phyloP scores from a whole-genome alignment of 1,140 invertebrate species.

The Drosophila chauvacae region DNA sequence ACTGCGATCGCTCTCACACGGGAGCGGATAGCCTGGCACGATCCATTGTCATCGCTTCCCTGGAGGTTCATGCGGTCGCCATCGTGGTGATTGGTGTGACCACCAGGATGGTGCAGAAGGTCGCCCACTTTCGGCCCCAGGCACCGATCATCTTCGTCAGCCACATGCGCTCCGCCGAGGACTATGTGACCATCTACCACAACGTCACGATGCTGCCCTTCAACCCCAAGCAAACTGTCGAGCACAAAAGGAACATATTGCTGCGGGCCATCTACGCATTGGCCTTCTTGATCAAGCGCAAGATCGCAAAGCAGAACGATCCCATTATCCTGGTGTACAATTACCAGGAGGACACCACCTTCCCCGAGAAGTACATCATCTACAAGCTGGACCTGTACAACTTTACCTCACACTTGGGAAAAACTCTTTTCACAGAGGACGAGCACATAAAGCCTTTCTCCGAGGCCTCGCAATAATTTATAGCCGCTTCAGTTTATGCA shows the following conservation, averaged over 20 bases:
- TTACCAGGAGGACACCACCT: constrained; percentile 34
- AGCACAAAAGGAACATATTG: constrained; percentile 41
- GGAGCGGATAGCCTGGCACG: constrained; percentile 71
- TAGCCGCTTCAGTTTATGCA: not conserved
- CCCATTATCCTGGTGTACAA: constrained; percentile 66
- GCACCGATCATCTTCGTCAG: constrained; percentile 70
- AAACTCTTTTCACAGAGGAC: constrained; percentile 32
- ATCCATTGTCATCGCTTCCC: constrained; percentile 55
- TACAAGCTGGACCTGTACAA: constrained; percentile 55
- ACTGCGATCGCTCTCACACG: constrained; percentile 69
- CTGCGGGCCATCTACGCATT: constrained; percentile 57
- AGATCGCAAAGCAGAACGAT: constrained; percentile 42
- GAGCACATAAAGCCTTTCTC: not conserved
- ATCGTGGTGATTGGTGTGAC: constrained; percentile 69
- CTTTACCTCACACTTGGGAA: constrained; percentile 54
- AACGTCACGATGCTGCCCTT: constrained; percentile 72
- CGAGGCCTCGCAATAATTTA: not conserved
- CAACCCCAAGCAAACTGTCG: constrained; percentile 12
- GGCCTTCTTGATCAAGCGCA: constrained; percentile 54
- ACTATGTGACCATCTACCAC: constrained; percentile 66
- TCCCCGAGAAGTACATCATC: constrained; percentile 72
- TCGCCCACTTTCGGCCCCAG: constrained; percentile 70
- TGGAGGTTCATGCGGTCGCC: constrained; percentile 59
- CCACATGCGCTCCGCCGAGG: constrained; percentile 65
- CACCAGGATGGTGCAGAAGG: constrained; percentile 74